A percentile compares a stretch with the other conserved stretches of the same genome.
These are phyloP conservation scores for Scleropages formosus DNA, from an alignment of 2,797 vertebrate genomes.

Conservation along the genomic window DNA sequence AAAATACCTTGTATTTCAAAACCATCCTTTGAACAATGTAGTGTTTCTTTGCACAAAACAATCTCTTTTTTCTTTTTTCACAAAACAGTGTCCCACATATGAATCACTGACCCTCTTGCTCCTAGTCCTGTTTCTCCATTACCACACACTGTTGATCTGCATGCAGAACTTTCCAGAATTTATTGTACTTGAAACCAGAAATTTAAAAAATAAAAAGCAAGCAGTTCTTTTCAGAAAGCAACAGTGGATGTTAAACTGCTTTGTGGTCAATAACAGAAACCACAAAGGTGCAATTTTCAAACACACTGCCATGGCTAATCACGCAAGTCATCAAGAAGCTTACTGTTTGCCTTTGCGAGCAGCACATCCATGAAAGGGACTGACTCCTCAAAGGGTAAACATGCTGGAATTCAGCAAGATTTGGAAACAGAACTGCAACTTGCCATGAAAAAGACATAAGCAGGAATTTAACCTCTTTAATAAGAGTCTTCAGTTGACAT, in stretches of 20 bases:
- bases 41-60: no score
- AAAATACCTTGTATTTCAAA: no score
- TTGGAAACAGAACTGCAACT: slow-evolving; percentile 16
- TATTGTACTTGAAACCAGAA: no score
- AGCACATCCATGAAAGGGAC: background rate
- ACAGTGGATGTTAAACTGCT: slow-evolving; percentile 10
- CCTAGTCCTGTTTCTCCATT: no score
- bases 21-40: no score
- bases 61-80: no score
- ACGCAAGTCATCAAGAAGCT: slow-evolving; percentile 9
- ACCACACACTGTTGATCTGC: no score
- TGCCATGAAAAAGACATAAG: background rate
- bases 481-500: background rate
- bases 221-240: background rate
- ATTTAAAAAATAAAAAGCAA: background rate
- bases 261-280: slow-evolving; percentile 1
- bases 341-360: background rate
- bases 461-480: slow-evolving; percentile 10
- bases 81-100: no score
- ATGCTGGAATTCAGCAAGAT: slow-evolving; percentile 23
- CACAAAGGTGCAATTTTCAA: background rate
- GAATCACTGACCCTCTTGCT: no score
- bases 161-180: no score
- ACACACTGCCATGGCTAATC: background rate
- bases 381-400: slow-evolving; percentile 13